A percentile compares a stretch with the other conserved stretches of the same genome.
phyloP scores from a whole-genome alignment of 2,888 invertebrate species.

The Hirtodrosophila cameraria region DNA sequence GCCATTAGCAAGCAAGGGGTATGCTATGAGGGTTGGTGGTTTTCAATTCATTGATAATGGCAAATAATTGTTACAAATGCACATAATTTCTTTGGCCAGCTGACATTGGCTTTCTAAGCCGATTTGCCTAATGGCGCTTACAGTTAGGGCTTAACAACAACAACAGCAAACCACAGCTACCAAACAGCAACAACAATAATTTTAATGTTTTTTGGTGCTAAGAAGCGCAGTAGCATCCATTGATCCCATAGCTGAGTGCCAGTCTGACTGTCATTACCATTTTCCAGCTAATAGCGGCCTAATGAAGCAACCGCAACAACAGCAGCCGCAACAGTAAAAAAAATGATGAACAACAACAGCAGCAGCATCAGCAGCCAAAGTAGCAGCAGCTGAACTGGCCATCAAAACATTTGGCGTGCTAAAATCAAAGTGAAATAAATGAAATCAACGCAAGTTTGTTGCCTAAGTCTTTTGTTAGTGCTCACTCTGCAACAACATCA shows the following conservation, averaged over 20 bases:
- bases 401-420: constrained; percentile 40
- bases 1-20: constrained; percentile 8
- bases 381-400: constrained; percentile 9
- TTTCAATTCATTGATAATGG: constrained; percentile 67
- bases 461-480: constrained; percentile 67
- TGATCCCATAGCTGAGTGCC: constrained; percentile 5
- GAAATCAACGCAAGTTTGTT: constrained; percentile 73
- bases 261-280: constrained; percentile 14
- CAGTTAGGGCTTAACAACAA: constrained; percentile 41
- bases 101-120: constrained; percentile 57
- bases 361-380: constrained; percentile 10
- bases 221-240: constrained; percentile 20
- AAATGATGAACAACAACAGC: constrained; percentile 41
- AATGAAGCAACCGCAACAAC: constrained; percentile 42
- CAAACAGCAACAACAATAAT: constrained; percentile 7
- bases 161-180: constrained; percentile 3
- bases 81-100: constrained; percentile 46
- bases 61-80: constrained; percentile 71
- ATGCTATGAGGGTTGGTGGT: neutral
- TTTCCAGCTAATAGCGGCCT: constrained; percentile 47
- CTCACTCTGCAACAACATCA: neutral
- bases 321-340: constrained; percentile 32
- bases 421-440: constrained; percentile 1
- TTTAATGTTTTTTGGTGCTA: constrained; percentile 30
- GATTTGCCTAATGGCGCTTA: constrained; percentile 63